Evolutionary conservation across 2,797 vertebrate genomes (phyloP).

Genomic region (Paratrypauchen microcephalus): DNA sequence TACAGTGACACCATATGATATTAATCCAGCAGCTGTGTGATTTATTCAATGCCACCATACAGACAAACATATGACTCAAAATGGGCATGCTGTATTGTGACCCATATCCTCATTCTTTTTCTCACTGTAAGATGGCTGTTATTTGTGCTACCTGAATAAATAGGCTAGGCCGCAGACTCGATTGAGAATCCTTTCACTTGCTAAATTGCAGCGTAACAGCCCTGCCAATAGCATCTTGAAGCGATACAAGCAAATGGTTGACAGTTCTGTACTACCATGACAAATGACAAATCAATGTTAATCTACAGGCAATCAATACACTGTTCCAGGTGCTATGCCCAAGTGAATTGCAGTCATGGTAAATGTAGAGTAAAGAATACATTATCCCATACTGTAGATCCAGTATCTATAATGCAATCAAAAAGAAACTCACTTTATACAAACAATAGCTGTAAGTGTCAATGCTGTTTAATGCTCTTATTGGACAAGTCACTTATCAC

Average conservation of each 20-base stretch:
- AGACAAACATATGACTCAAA: not conserved
- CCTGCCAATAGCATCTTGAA: not conserved
- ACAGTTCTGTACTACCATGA: not conserved
- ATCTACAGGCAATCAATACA: not conserved
- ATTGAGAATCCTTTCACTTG: not conserved
- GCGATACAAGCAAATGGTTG: not conserved
- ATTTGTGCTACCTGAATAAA: not conserved
- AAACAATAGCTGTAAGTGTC: conserved; percentile 1
- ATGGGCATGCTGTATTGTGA: not conserved
- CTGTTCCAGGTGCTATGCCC: not conserved
- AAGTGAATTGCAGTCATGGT: not conserved
- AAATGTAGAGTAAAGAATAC: not conserved
- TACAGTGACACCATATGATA: not conserved
- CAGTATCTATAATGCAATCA: not conserved
- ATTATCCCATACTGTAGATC: conserved; percentile 8
- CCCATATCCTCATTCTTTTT: not conserved
- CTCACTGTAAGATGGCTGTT: not conserved
- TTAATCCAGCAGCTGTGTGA: not conserved
- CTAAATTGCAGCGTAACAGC: not conserved
- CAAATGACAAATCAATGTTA: not conserved
- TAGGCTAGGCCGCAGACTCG: not conserved
- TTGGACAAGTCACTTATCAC: no score
- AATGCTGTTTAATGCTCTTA: no score
- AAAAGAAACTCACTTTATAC: not conserved
- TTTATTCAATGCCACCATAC: not conserved